Conservation (phyloP, 2,888 invertebrate species). For the Icerya purchasi region DNA sequence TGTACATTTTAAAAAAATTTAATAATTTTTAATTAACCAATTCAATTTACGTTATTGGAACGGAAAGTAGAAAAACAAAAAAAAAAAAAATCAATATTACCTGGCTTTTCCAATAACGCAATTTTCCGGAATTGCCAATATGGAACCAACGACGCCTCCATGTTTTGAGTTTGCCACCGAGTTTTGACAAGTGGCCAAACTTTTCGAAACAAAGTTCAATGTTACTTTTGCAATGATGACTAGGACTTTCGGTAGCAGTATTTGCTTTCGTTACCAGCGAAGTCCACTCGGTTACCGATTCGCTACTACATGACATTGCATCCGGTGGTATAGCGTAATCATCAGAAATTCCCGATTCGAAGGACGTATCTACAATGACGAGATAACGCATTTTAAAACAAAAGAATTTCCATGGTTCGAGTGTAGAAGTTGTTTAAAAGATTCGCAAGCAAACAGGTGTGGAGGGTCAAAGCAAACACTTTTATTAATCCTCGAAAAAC, state of each 20-base stretch:
- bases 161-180: conserved; percentile 87
- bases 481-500: too few species aligned
- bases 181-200: conserved; percentile 65
- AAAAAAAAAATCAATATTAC: too few species aligned
- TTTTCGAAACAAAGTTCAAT: conserved; percentile 49
- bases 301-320: conserved; percentile 60
- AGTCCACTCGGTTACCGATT: conserved; percentile 47
- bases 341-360: conserved; percentile 83
- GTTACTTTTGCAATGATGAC: conserved; percentile 21
- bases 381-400: neutral
- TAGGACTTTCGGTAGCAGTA: conserved; percentile 20
- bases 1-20: too few species aligned
- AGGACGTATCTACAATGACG: conserved; percentile 60
- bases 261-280: conserved; percentile 34
- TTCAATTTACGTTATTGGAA: too few species aligned
- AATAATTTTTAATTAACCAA: too few species aligned
- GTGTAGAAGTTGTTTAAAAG: neutral
- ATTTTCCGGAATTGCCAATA: conserved; percentile 59
- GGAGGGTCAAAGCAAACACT: too few species aligned
- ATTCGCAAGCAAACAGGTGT: too few species aligned
- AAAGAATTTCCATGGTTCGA: neutral
- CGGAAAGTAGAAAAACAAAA: too few species aligned
- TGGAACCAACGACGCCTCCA: conserved; percentile 95
- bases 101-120: conserved; percentile 89
- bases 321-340: conserved; percentile 94